phyloP scores from a whole-genome alignment of 2,113 vertebrate species.

The Alouatta palliata region DNA sequence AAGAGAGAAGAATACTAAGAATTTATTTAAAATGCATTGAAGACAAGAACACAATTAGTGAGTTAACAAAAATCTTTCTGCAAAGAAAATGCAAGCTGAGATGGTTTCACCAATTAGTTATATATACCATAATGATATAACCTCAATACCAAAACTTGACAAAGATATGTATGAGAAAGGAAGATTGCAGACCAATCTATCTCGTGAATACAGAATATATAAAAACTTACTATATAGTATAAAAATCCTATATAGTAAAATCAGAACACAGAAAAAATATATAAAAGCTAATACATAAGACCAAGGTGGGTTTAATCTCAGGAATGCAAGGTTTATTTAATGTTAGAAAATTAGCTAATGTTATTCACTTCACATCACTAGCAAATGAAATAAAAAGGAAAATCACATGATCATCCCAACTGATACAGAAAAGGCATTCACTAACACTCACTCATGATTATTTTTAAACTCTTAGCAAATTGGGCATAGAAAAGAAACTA shows the following conservation, averaged over 20 bases:
- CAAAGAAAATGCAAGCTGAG: not conserved
- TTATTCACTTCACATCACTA: not conserved
- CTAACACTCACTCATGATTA: not conserved
- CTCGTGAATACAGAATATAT: not conserved
- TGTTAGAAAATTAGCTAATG: not conserved
- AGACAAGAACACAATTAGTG: not conserved
- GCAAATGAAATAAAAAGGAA: not conserved
- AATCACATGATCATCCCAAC: not conserved
- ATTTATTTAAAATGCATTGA: not conserved
- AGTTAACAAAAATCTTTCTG: not conserved
- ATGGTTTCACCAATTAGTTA: not conserved
- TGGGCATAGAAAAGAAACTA: not conserved
- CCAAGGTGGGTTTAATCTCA: not conserved
- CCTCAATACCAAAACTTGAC: not conserved
- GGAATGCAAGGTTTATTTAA: not conserved
- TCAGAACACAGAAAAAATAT: not conserved
- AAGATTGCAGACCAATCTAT: not conserved
- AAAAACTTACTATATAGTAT: too few species aligned
- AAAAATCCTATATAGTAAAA: not conserved
- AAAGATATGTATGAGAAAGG: not conserved
- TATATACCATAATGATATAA: not conserved
- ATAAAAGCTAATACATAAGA: not conserved
- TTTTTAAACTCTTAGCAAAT: not conserved
- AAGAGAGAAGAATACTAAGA: not conserved
- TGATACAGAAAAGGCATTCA: not conserved